A percentile compares a stretch with the other conserved stretches of the same genome.
These are phyloP conservation scores for Ptychobarbus kaznakovi DNA, from an alignment of 2,797 vertebrate genomes.

Conservation along the genomic window DNA sequence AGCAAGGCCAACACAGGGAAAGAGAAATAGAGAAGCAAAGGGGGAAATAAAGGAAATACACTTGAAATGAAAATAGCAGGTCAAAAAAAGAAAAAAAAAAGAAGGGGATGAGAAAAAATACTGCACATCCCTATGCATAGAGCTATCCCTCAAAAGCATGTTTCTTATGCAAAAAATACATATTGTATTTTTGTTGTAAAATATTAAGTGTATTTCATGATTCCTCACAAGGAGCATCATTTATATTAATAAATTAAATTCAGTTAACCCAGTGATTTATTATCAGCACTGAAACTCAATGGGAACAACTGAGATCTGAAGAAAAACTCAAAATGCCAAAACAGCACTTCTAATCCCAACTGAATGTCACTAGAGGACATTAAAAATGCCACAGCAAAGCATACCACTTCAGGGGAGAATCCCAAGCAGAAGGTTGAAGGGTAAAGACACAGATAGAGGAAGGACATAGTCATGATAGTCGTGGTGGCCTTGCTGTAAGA, in stretches of 20 bases:
- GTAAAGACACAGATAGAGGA: slow-evolving; percentile 57
- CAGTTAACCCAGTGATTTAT: background rate
- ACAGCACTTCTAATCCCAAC: background rate
- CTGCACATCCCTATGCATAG: slow-evolving; percentile 72
- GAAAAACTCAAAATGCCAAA: background rate
- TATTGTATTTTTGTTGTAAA: background rate
- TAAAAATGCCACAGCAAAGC: slow-evolving; percentile 68
- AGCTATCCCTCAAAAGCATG: slow-evolving; percentile 66
- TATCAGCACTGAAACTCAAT: background rate
- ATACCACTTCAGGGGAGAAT: slow-evolving; percentile 60
- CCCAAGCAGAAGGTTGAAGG: slow-evolving; percentile 56
- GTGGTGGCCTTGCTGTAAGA: slow-evolving; percentile 71
- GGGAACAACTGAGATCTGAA: background rate
- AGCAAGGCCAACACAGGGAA: slow-evolving; percentile 72
- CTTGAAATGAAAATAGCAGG: slow-evolving; percentile 3
- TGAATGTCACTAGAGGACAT: slow-evolving; percentile 12
- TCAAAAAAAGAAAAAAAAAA: slow-evolving; percentile 32
- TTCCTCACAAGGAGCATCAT: background rate
- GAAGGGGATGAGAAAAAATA: slow-evolving; percentile 71
- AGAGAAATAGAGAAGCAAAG: slow-evolving; percentile 51
- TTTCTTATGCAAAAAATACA: slow-evolving; percentile 25
- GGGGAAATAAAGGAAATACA: slow-evolving; percentile 54
- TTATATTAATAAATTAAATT: background rate
- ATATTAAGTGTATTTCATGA: background rate
- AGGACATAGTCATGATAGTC: slow-evolving; percentile 58